Evolutionary conservation across 2,888 invertebrate species (phyloP), one percentile per base, ranked within the genome.

Genomic region (Hydrotaea diabolus): DNA sequence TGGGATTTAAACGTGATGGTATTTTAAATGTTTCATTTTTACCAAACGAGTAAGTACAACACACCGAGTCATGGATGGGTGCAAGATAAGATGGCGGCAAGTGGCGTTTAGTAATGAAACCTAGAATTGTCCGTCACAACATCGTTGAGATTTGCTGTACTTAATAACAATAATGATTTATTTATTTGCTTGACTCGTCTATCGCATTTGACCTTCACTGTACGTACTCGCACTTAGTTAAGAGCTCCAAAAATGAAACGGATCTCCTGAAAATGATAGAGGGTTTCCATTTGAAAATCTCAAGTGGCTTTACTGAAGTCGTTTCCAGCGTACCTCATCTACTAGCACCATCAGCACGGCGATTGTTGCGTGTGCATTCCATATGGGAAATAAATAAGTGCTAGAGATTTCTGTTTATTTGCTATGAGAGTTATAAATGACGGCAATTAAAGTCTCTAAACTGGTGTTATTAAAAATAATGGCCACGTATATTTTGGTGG

Each of bases 1-100:
- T 78, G 75, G 36, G 72, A 76, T 73, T 43, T 78, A 66, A 84
- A 84, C 78, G 84, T 84, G 84, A 81, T 80, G 84, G 66, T 79
- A 43, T 76, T 81, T 78, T 79, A 81, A 84, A 84, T 79, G 81
- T 82, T 79, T 76, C 8, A 26, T 85, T 79, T 76, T 73, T 72
- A 76, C 69, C 81, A 23, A 49, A 49, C n/a, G 8, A 49, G 9
- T 26, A 13, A 59, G 26, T 53, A 59, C n/a, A 59, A 11, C 23
- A 39, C 9, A 39, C n/a, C 36, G 36, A 36, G 36, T 36, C 36
- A 36, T 36, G 36, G 36, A 36, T 36, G 36, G 3, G 36, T 36
- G 36, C 3, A n/a, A n/a, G n/a, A n/a, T n/a, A n/a, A n/a, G 2
- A 31, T 31, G 31, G 31, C 31, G 31, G 39, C 39, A 39, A 39